These are phyloP conservation scores for Ochropacha duplaris DNA, from an alignment of 2,888 invertebrate species.

Conservation along the genomic window DNA sequence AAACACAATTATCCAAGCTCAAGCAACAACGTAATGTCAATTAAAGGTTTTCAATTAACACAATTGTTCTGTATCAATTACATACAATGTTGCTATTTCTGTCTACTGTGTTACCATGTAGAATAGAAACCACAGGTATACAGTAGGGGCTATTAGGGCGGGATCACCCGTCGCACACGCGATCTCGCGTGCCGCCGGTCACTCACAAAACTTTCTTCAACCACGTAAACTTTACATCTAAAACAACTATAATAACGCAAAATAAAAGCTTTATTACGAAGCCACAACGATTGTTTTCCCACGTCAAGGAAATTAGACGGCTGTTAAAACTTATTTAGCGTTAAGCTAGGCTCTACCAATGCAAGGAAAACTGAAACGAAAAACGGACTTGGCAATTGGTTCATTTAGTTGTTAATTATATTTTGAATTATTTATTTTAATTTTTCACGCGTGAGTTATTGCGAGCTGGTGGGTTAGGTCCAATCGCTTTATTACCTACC, in stretches of 20 bases:
- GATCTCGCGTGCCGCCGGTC: slow-evolving; percentile 71
- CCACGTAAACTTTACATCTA: slow-evolving; percentile 53
- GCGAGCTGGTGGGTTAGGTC: slow-evolving; percentile 8
- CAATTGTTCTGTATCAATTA: slow-evolving; percentile 19
- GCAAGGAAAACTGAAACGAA: slow-evolving; percentile 37
- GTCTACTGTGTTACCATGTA: slow-evolving; percentile 31
- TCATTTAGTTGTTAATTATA: slow-evolving; percentile 40
- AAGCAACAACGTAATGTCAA: slow-evolving; percentile 2
- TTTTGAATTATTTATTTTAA: slow-evolving; percentile 42
- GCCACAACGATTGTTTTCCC: slow-evolving; percentile 31
- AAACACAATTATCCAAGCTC: not conserved
- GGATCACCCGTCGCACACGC: slow-evolving; percentile 57
- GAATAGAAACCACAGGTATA: slow-evolving; percentile 45
- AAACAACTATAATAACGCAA: slow-evolving; percentile 47
- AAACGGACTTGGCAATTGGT: slow-evolving; percentile 46
- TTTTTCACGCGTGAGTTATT: slow-evolving; percentile 35
- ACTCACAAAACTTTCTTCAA: slow-evolving; percentile 53
- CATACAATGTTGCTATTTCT: slow-evolving; percentile 33
- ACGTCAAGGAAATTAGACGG: slow-evolving; percentile 15
- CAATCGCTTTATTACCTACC: not conserved
- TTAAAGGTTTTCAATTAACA: slow-evolving; percentile 14
- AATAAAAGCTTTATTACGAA: slow-evolving; percentile 35
- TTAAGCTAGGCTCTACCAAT: slow-evolving; percentile 25
- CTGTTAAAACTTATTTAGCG: slow-evolving; percentile 21
- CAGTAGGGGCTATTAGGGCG: slow-evolving; percentile 42